Conservation (phyloP, 2,888 invertebrate genomes). For the Drosophila mayaguana region DNA sequence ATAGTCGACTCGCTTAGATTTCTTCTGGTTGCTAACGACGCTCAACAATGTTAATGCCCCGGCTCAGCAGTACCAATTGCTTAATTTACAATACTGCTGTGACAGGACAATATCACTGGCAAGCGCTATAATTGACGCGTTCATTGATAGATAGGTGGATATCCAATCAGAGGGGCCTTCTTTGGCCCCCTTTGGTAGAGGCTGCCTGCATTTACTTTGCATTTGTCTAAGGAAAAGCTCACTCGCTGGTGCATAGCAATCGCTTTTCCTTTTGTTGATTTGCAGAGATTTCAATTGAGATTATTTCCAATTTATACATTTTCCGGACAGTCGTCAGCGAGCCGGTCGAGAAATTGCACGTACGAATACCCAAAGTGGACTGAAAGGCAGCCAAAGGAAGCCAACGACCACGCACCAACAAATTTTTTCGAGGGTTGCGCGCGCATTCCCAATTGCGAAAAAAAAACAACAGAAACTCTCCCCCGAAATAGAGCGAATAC, state of each 20-base stretch:
- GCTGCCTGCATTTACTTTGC: neutral
- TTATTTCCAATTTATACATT: neutral
- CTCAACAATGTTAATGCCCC: conserved; percentile 92
- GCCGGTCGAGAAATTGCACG: conserved; percentile 82
- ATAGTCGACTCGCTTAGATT: conserved; percentile 21
- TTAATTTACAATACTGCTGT: conserved; percentile 93
- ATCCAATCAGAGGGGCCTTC: neutral
- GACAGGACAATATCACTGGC: conserved; percentile 98
- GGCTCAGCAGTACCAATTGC: conserved; percentile 93
- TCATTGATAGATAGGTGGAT: neutral
- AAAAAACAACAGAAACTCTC: conserved; percentile 51
- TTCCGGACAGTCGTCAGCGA: conserved; percentile 54
- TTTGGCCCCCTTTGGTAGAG: neutral
- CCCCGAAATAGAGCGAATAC: conserved; percentile 52
- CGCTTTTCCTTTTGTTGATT: neutral
- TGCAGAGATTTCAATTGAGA: conserved; percentile 5
- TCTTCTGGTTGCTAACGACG: conserved; percentile 66
- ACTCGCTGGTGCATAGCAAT: neutral
- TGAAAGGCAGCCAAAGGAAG: conserved; percentile 82
- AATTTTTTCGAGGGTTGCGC: conserved; percentile 69
- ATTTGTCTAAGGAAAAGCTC: neutral
- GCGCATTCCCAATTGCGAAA: conserved; percentile 73
- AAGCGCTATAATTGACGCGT: conserved; percentile 82
- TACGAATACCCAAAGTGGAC: conserved; percentile 85
- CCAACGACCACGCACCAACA: conserved; percentile 53